phyloP scores from a whole-genome alignment of 1,140 invertebrate genomes.

The Bombus picipes region DNA sequence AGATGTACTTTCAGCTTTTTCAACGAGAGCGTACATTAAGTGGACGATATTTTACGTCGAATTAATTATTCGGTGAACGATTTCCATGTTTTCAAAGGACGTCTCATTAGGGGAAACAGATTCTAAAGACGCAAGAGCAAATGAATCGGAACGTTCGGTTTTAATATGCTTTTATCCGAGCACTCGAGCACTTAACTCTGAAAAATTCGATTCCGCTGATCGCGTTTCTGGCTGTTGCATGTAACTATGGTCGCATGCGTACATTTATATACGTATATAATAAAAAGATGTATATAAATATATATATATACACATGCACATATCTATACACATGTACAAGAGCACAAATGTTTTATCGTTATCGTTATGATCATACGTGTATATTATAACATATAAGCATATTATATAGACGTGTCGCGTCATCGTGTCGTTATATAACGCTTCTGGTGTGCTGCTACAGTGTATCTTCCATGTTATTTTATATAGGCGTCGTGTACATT shows the following conservation, averaged over 20 bases:
- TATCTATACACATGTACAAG: conserved; percentile 2
- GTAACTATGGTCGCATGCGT: conserved; percentile 76
- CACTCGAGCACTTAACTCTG: conserved; percentile 74
- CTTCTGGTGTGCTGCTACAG: conserved; percentile 64
- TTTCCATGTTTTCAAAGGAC: neutral
- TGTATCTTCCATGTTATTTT: conserved; percentile 64
- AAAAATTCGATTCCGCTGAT: conserved; percentile 77
- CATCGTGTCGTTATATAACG: conserved; percentile 57
- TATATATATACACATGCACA: conserved; percentile 20
- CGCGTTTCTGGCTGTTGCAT: conserved; percentile 77
- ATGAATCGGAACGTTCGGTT: conserved; percentile 45
- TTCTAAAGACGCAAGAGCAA: conserved; percentile 3
- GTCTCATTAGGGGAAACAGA: neutral
- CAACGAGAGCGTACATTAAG: neutral
- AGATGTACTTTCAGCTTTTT: neutral
- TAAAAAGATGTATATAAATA: conserved; percentile 39
- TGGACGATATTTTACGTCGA: neutral
- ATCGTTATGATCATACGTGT: conserved; percentile 51
- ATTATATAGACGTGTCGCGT: conserved; percentile 56
- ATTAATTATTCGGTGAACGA: neutral
- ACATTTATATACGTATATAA: conserved; percentile 52
- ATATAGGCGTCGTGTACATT: conserved; percentile 59
- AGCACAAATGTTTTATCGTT: neutral
- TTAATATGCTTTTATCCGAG: conserved; percentile 74
- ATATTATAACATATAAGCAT: conserved; percentile 42